Conservation (phyloP, 2,888 invertebrate genomes). For the Marasmarcha lunaedactyla region DNA sequence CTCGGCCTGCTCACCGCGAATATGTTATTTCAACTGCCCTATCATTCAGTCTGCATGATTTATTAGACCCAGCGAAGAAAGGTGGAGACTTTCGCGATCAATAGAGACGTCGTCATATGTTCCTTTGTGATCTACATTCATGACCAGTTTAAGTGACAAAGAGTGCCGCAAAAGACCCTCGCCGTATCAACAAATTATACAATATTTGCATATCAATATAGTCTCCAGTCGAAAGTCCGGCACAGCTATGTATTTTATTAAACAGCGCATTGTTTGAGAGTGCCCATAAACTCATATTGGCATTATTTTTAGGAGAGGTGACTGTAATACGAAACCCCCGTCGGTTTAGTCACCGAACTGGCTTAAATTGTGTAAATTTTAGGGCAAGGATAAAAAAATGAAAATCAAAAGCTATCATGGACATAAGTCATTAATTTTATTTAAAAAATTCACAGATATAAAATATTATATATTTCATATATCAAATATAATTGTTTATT, state of each 20-base stretch:
- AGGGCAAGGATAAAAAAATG: neutral
- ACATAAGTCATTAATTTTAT: no score
- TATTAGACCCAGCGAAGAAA: slow-evolving; percentile 42
- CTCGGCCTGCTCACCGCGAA: slow-evolving; percentile 22
- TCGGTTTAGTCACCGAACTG: neutral
- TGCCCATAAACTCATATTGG: slow-evolving; percentile 21
- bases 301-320: slow-evolving; percentile 25
- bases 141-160: slow-evolving; percentile 53
- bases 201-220: slow-evolving; percentile 58
- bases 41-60: slow-evolving; percentile 37
- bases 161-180: slow-evolving; percentile 65
- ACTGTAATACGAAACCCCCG: slow-evolving; percentile 17
- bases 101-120: slow-evolving; percentile 59
- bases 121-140: slow-evolving; percentile 37
- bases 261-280: slow-evolving; percentile 44
- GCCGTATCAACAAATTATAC: slow-evolving; percentile 67
- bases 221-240: slow-evolving; percentile 31
- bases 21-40: slow-evolving; percentile 52
- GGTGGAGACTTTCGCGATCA: slow-evolving; percentile 31
- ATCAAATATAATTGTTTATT: no score
- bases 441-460: no score
- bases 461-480: no score
- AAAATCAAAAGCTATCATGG: no score
- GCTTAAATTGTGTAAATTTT: neutral
- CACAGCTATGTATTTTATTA: slow-evolving; percentile 49